Conservation (phyloP, 30 jellyfish, hydroid and myxozoan species). For the Pelagia noctiluca region DNA sequence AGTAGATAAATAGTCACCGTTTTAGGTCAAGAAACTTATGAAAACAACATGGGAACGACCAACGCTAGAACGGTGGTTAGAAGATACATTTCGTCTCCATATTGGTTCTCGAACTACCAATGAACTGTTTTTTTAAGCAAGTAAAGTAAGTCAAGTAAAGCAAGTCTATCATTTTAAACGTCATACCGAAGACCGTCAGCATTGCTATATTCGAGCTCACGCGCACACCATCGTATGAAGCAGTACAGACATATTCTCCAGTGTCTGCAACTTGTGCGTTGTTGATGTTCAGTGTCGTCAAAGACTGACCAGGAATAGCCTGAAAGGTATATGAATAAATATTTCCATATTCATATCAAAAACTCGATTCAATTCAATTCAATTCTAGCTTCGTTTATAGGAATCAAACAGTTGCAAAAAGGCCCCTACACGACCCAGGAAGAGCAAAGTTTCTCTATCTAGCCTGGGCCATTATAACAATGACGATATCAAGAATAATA, state of each 20-base stretch:
- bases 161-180: neutral
- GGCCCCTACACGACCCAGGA: too few species aligned
- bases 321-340: constrained; percentile 9
- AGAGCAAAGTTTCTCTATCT: too few species aligned
- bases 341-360: neutral
- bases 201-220: constrained; percentile 73
- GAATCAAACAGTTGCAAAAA: too few species aligned
- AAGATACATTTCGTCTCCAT: too few species aligned
- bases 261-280: constrained; percentile 67
- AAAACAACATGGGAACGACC: too few species aligned
- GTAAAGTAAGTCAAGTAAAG: neutral
- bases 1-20: too few species aligned
- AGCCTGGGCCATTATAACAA: too few species aligned
- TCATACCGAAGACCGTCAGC: constrained; percentile 85
- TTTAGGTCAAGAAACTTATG: too few species aligned
- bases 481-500: too few species aligned
- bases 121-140: too few species aligned
- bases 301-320: constrained; percentile 74
- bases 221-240: constrained; percentile 62
- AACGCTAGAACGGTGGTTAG: too few species aligned
- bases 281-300: constrained; percentile 33
- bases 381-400: neutral
- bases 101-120: too few species aligned
- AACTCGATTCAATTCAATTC: neutral
- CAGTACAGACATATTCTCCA: constrained; percentile 88